Evolutionary conservation across 2,888 invertebrate species (phyloP).

Genomic region (Doris montereyensis): DNA sequence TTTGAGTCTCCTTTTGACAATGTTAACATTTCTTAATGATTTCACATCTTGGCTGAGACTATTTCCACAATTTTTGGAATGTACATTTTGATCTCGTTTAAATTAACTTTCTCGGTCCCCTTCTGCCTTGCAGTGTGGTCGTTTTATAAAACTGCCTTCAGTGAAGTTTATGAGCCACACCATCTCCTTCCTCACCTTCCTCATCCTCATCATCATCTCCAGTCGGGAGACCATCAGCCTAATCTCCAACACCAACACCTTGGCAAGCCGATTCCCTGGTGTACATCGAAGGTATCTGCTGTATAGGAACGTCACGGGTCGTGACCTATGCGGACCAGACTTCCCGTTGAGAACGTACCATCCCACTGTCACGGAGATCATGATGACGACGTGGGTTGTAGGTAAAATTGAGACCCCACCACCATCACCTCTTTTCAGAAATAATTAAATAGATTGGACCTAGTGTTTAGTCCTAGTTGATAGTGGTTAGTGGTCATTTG

Average conservation of each 20-base stretch:
- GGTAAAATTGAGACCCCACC: too few relatives aligned
- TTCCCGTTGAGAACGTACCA: slow-evolving; percentile 53
- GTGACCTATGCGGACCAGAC: slow-evolving; percentile 48
- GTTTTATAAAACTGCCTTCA: slow-evolving; percentile 51
- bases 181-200: slow-evolving; percentile 54
- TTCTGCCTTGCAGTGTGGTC: slow-evolving; percentile 8
- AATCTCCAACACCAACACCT: slow-evolving; percentile 42
- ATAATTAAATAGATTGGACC: too few relatives aligned
- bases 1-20: too few relatives aligned
- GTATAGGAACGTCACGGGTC: slow-evolving; percentile 11
- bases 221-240: slow-evolving; percentile 27
- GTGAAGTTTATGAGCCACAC: slow-evolving; percentile 69
- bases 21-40: too few relatives aligned
- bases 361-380: slow-evolving; percentile 51
- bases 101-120: too few relatives aligned
- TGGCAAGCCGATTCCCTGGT: slow-evolving; percentile 6
- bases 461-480: not conserved
- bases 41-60: too few relatives aligned
- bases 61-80: too few relatives aligned
- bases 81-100: too few relatives aligned
- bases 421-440: too few relatives aligned
- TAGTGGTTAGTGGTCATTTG: too few relatives aligned
- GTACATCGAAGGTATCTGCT: slow-evolving; percentile 12
- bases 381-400: slow-evolving; percentile 57
- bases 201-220: slow-evolving; percentile 54